Evolutionary conservation across 2,797 vertebrate genomes (phyloP).

Genomic region (Mormyrops attenuatus): DNA sequence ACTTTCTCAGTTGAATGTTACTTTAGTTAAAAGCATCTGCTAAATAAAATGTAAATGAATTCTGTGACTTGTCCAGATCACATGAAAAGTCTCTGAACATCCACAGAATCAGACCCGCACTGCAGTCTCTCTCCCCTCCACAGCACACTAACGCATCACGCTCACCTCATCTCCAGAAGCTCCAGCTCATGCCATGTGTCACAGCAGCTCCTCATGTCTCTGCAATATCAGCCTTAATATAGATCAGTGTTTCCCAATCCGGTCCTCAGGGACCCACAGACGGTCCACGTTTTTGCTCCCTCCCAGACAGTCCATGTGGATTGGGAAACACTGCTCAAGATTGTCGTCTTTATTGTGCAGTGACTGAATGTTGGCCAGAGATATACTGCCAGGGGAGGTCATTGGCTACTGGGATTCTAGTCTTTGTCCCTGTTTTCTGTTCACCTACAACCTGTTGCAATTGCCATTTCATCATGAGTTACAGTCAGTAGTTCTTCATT

Average conservation of each 20-base stretch:
- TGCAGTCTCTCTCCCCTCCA: neutral
- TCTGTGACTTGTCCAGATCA: neutral
- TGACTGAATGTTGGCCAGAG: neutral
- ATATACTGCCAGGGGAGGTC: neutral
- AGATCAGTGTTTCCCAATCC: neutral
- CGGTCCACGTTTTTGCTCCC: neutral
- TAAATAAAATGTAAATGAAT: neutral
- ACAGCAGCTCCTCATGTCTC: neutral
- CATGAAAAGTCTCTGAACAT: neutral
- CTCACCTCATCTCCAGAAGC: neutral
- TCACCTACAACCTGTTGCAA: neutral
- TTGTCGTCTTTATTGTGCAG: neutral
- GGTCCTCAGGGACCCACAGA: neutral
- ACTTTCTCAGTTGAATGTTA: neutral
- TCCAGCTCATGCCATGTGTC: neutral
- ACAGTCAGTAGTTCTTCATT: neutral
- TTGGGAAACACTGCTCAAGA: neutral
- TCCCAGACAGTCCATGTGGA: neutral
- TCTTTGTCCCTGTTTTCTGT: neutral
- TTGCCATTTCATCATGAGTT: neutral
- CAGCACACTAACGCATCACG: neutral
- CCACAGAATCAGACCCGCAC: neutral
- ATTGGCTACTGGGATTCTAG: neutral
- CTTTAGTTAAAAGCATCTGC: neutral
- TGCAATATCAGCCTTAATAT: neutral